These are phyloP conservation scores for Antheraea mylitta DNA, from an alignment of 1,140 invertebrate genomes.

Conservation along the genomic window DNA sequence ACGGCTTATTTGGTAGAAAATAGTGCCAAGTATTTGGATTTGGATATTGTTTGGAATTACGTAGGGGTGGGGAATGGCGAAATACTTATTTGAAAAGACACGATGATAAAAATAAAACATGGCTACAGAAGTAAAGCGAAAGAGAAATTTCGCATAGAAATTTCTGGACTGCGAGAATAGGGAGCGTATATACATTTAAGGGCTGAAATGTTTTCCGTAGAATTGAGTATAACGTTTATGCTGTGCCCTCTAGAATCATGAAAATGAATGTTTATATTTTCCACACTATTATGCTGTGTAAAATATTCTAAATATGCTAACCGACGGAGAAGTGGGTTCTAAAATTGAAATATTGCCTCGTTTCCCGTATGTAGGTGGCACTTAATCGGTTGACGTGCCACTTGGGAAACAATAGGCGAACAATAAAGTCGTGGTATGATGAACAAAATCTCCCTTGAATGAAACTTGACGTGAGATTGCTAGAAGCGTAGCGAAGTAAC, in stretches of 20 bases:
- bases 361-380: neutral
- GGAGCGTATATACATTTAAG: conserved; percentile 30
- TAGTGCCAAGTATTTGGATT: conserved; percentile 54
- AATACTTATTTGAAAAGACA: conserved; percentile 50
- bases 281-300: neutral
- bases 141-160: conserved; percentile 52
- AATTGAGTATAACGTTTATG: conserved; percentile 28
- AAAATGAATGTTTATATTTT: conserved; percentile 20
- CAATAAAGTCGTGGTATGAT: neutral
- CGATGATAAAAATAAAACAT: conserved; percentile 62
- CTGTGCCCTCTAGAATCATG: conserved; percentile 16
- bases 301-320: neutral
- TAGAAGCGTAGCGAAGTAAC: neutral
- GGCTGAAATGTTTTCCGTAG: conserved; percentile 27
- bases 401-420: conserved; percentile 10
- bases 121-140: conserved; percentile 35
- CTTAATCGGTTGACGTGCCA: conserved; percentile 9
- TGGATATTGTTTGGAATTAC: conserved; percentile 51
- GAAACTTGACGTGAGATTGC: neutral
- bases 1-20: conserved; percentile 34
- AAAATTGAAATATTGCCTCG: conserved; percentile 1
- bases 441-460: neutral
- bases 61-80: conserved; percentile 41
- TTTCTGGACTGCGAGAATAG: conserved; percentile 35
- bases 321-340: neutral